Conservation (phyloP, 2,113 vertebrate genomes). For the Vulpes ferrilata region DNA sequence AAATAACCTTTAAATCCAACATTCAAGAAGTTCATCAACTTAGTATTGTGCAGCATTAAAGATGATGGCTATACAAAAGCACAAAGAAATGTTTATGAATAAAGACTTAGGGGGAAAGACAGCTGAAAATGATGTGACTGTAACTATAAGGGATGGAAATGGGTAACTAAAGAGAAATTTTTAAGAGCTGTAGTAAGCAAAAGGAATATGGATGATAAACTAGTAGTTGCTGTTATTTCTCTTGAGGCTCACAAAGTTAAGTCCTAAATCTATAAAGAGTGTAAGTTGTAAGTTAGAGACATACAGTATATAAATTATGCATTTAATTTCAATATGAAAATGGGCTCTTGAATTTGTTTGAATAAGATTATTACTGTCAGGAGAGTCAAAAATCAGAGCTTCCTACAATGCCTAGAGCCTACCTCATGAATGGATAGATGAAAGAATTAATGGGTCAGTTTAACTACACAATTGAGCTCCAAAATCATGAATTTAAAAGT, state of each 20-base stretch:
- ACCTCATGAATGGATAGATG: neutral
- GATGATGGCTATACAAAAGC: neutral
- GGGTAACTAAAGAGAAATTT: conserved; percentile 14
- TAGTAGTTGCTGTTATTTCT: neutral
- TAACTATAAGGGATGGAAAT: neutral
- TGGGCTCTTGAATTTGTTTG: neutral
- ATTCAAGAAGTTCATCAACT: neutral
- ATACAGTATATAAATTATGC: neutral
- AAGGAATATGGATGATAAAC: neutral
- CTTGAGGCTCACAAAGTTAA: neutral
- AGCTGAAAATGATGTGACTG: neutral
- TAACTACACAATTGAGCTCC: neutral
- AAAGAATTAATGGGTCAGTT: neutral
- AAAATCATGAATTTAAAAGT: neutral
- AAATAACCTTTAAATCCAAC: conserved; percentile 21
- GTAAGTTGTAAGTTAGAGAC: neutral
- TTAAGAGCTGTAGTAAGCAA: conserved; percentile 21
- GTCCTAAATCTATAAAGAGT: conserved; percentile 17
- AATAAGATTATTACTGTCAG: neutral
- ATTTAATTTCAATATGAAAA: conserved; percentile 59
- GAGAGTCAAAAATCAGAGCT: conserved; percentile 40
- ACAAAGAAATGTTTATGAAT: conserved; percentile 33
- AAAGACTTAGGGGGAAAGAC: neutral
- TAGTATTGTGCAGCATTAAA: neutral
- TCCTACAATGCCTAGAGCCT: neutral